Base-by-base conservation (phyloP, 2,113 vertebrate genomes). In the Chaenogobius annularis region DNA sequence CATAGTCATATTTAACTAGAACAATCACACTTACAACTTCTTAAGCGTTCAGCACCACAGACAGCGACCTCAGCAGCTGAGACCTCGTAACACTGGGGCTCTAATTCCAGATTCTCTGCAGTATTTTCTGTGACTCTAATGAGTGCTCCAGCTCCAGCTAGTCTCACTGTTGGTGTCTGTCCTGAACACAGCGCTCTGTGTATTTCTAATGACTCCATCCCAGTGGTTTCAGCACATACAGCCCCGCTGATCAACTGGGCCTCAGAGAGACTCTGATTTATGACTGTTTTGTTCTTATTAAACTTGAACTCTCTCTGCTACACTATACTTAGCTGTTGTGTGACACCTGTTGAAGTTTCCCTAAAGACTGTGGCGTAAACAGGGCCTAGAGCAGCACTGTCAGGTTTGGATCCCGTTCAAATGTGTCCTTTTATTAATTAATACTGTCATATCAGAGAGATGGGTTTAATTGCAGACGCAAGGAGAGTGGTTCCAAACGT, bases 341-440 rank as follows among this genome's bases (percentile, higher is more conserved):
- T 31, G 37, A 31, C 73, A 70, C 19, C 7, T 26, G 13, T 37
- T 55, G 61, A 64, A 37, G 62, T n/a, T 73, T 75, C 79, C 71
- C 74, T 26, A 35, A 79, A 85, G 70, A 80, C 61, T 58, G 62
- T 66, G 66, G 63, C 74, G 52, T 68, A 67, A 68, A 67, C 65
- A 73, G 26, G 67, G 54, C 52, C 66, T 43, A 61, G 48, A 72
- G 58, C 54, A 56, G 3, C 10, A 13, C 54, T 56, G 13, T 35
- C 26, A 7, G 26, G 6, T 19, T 58, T 26, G 55, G 22, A 58
- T 5, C 58, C 15, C 19, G 26, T 61, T 61, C 23, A 61, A 19
- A 58, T 58, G 58, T 14, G 58, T 26, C 10, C 14, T 5, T 61
- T 35, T 61, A 31, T 61, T 14, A 61, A 35, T 35, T 9, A 61